Evolutionary conservation across 2,797 vertebrate genomes (phyloP), one percentile per base, ranked within the genome.

Genomic region (Melanotaenia boesemani): DNA sequence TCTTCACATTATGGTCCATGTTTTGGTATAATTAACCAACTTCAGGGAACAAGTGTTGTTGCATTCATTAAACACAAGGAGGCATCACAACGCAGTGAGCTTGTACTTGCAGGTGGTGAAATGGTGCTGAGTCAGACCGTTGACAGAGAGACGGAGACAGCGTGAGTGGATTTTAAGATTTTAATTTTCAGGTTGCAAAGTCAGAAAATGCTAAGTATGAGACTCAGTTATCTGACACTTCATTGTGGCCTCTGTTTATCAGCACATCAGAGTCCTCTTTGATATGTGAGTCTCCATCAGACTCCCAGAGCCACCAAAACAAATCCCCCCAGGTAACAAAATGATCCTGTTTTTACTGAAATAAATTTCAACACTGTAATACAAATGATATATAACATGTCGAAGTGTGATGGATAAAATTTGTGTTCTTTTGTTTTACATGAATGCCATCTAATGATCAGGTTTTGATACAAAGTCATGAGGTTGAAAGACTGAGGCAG

Each of bases 401-500:
- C 11, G 15, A 26, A 10, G 26, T 46, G 4, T 22, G 46, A 50
- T 18, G 18, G 18, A 46, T 20, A 46, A 20, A 22, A 16, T 28
- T 16, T 18, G n/a, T 28, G 52, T 22, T 28, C 2, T 20, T 63
- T 26, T 28, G 6, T 22, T 46, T 18, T 46, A 18, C 0, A 22
- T 57, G 7, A 6, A 13, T 32, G 18, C n/a, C 6, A 13, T 34
- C 15, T 57, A 12, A 24, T 36, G 32, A 36, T 46, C 37, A 92
- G 91, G 74, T 76, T 34, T 84, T 77, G 12, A 81, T 88, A 68
- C 87, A 93, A 62, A 89, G 63, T 28, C 70, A 24, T 0, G 87
- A 93, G 57, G 77, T 88, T 44, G 67, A 89, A 72, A 85, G 76
- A 26, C 74, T 94, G 80, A 91, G 89, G 72, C 76, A 90, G 61